phyloP scores from a whole-genome alignment of 2,888 invertebrate genomes.

The Limnephilus marmoratus region DNA sequence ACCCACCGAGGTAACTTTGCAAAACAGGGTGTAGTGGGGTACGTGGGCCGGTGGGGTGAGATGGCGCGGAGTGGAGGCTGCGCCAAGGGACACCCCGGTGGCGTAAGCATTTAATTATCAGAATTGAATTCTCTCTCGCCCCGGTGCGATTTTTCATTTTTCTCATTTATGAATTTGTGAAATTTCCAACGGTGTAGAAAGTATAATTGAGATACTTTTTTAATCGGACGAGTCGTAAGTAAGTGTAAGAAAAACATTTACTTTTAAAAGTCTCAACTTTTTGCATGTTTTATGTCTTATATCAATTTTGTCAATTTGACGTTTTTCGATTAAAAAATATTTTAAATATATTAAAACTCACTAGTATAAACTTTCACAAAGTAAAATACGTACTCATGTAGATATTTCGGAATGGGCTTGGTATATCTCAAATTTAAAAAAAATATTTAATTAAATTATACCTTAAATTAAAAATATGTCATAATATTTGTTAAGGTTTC shows the following conservation, averaged over 20 bases:
- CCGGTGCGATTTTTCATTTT: conserved; percentile 35
- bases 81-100: conserved; percentile 42
- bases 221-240: neutral
- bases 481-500: too few relatives aligned
- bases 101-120: conserved; percentile 65
- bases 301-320: neutral
- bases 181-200: neutral
- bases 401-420: too few relatives aligned
- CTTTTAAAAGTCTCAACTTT: neutral
- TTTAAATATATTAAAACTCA: too few relatives aligned
- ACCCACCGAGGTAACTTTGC: conserved; percentile 5
- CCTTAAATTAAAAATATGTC: too few relatives aligned
- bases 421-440: too few relatives aligned
- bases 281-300: neutral
- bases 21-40: neutral
- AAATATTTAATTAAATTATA: neutral
- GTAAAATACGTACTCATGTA: too few relatives aligned
- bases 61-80: conserved; percentile 11
- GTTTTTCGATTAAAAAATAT: too few relatives aligned
- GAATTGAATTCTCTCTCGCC: conserved; percentile 60
- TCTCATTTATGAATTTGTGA: conserved; percentile 25
- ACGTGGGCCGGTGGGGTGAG: conserved; percentile 5
- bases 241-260: neutral
- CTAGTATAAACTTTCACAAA: neutral
- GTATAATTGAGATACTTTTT: neutral